Percentiles rank a stretch among this genome's conserved stretches.
These are phyloP conservation scores for Sander lucioperca DNA, from an alignment of 2,113 vertebrate genomes.

Conservation along the genomic window DNA sequence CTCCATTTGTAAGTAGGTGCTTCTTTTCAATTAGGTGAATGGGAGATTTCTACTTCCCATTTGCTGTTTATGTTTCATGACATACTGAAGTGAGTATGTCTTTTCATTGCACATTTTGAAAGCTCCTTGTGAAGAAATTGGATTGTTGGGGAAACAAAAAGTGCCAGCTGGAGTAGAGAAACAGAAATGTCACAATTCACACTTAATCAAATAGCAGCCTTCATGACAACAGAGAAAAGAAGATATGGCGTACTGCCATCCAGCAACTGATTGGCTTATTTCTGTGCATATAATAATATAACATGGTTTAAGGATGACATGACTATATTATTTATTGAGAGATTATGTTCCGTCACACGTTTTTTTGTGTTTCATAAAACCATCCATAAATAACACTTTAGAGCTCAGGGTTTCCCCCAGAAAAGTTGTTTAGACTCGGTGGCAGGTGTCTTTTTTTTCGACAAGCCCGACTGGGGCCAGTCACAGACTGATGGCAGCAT, in stretches of 20 bases:
- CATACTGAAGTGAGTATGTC: slow-evolving; percentile 30
- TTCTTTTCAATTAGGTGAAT: slow-evolving; percentile 5
- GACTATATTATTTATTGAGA: slow-evolving; percentile 1
- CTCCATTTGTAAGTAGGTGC: background rate
- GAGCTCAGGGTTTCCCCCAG: too few relatives aligned
- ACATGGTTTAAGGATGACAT: background rate
- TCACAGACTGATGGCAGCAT: too few relatives aligned
- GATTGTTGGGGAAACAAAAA: background rate
- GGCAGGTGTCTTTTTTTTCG: too few relatives aligned
- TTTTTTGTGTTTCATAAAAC: background rate
- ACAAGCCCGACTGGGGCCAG: too few relatives aligned
- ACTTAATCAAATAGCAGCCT: slow-evolving; percentile 3
- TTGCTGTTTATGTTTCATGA: background rate
- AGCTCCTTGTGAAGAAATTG: background rate
- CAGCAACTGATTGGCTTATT: background rate
- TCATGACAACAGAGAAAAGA: background rate
- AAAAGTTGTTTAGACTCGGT: too few relatives aligned
- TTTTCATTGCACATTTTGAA: background rate
- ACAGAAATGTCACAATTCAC: background rate
- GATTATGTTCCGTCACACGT: background rate
- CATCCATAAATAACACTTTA: background rate
- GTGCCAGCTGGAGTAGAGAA: background rate
- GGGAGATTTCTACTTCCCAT: background rate
- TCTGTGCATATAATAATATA: background rate
- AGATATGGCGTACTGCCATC: background rate